Percentiles rank a stretch among this genome's conserved stretches.
Evolutionary conservation across 2,888 invertebrate species (phyloP).

Genomic region (Xestoiulus laeticollis): DNA sequence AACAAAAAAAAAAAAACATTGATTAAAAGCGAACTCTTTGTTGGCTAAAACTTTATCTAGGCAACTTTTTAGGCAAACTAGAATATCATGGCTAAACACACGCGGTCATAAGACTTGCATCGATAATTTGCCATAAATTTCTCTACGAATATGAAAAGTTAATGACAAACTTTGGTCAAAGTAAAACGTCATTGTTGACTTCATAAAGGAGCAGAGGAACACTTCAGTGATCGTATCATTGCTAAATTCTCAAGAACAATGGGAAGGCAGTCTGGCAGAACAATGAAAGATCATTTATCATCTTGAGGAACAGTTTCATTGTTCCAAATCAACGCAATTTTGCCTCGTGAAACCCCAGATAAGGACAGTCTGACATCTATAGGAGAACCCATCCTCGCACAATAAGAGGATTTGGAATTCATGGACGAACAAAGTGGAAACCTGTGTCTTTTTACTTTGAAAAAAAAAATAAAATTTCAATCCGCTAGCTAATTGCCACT

Average conservation of each 20-base stretch:
- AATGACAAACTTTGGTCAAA: neutral
- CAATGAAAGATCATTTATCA: neutral
- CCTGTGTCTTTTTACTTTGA: neutral
- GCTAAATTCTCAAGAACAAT: neutral
- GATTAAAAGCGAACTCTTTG: neutral
- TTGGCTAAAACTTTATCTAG: neutral
- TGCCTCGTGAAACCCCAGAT: neutral
- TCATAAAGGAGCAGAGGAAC: neutral
- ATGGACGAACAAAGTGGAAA: neutral
- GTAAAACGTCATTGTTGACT: constrained; percentile 5
- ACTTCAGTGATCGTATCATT: neutral
- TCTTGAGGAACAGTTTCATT: neutral
- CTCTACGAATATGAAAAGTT: neutral
- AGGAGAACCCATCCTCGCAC: neutral
- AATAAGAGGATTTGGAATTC: neutral
- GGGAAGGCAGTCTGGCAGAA: neutral
- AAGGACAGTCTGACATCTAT: neutral
- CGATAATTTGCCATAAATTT: neutral
- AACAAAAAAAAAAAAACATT: neutral
- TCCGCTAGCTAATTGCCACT: neutral
- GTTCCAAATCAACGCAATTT: neutral
- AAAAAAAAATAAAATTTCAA: neutral
- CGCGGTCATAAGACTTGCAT: neutral
- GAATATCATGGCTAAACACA: neutral
- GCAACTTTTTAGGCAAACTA: neutral